Evolutionary conservation across 2,113 vertebrate genomes (phyloP), one percentile per base, ranked within the genome.

Genomic region (Phycodurus eques): DNA sequence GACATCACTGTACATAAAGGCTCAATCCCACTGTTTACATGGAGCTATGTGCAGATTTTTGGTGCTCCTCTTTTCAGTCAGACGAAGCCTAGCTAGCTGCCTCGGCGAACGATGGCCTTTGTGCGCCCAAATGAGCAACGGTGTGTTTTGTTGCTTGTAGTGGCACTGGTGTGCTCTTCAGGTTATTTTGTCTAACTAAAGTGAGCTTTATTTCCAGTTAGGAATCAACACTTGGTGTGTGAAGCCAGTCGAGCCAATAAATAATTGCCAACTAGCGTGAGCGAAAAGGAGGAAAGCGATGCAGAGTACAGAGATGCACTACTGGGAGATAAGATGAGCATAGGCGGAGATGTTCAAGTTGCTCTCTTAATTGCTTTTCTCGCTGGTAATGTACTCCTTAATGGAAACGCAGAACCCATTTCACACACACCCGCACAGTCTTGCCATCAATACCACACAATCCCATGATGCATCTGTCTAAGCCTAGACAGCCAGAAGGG

Each of bases 381-480:
- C 80, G 82, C 75, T 63, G 3, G 67, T 82, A 79, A 83, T 86
- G 82, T 72, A 76, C 67, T 80, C 59, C 71, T 80, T 86, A 86
- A 87, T 85, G 83, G 61, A 71, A 70, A 51, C 69, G 19, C 57
- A 31, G 56, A 64, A 12, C 1, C 66, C 19, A 39, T 46, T 59
- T 27, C 17, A 20, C 43, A 17, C 61, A 39, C 57, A 54, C 51
- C 64, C 64, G 67, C 66, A 63, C 70, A 59, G 53, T 49, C 39
- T 17, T 60, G 0, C 67, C 57, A 68, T 67, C 72, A 75, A 75
- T 64, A 75, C 65, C 42, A 60, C 20, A 1, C 64, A 60, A n/a
- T 85, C 84, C 86, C 86, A 89, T 78, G 43, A 89, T 90, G 86
- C 87, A 88, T 81, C 75, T 35, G 62, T 76, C n/a, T 68, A 39